Percentiles rank a stretch among this genome's conserved stretches.
Evolutionary conservation across 2,888 invertebrate genomes (phyloP).

Genomic region (Drosophila subquinaria): DNA sequence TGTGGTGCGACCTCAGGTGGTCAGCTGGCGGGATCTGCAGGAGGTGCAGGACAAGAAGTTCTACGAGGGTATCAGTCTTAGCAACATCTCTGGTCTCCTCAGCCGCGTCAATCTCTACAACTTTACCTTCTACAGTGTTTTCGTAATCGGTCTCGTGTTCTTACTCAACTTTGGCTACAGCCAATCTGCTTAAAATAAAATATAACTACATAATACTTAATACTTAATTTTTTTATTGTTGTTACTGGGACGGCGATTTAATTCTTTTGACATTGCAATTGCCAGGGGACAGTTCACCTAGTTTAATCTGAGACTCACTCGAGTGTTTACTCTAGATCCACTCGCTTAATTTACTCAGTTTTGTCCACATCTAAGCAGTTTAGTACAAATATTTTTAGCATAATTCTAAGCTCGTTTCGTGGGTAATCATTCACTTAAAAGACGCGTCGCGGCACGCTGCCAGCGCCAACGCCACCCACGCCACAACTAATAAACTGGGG

Average conservation of each 20-base stretch:
- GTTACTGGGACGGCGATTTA: constrained; percentile 14
- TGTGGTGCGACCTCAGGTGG: constrained; percentile 81
- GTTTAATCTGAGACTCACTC: constrained; percentile 7
- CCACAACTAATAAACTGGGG: constrained; percentile 40
- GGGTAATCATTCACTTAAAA: constrained; percentile 77
- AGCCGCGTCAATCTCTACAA: constrained; percentile 84
- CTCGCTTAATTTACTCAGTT: constrained; percentile 45
- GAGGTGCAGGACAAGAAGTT: constrained; percentile 69
- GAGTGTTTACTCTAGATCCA: constrained; percentile 11
- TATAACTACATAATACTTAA: not conserved
- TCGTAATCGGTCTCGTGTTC: constrained; percentile 63
- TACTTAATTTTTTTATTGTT: not conserved
- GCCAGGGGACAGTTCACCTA: constrained; percentile 30
- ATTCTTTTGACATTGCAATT: constrained; percentile 40
- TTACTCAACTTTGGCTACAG: constrained; percentile 60
- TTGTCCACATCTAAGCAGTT: constrained; percentile 33
- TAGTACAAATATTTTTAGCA: constrained; percentile 48
- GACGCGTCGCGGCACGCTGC: constrained; percentile 25
- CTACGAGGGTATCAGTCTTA: constrained; percentile 23
- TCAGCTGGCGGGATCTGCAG: constrained; percentile 81
- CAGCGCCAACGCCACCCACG: constrained; percentile 38
- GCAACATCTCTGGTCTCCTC: constrained; percentile 51
- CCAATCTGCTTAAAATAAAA: not conserved
- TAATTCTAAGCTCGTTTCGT: constrained; percentile 60
- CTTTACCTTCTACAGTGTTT: constrained; percentile 75